Evolutionary conservation across 2,797 vertebrate species (phyloP).

Genomic region (Mormyrops attenuatus): DNA sequence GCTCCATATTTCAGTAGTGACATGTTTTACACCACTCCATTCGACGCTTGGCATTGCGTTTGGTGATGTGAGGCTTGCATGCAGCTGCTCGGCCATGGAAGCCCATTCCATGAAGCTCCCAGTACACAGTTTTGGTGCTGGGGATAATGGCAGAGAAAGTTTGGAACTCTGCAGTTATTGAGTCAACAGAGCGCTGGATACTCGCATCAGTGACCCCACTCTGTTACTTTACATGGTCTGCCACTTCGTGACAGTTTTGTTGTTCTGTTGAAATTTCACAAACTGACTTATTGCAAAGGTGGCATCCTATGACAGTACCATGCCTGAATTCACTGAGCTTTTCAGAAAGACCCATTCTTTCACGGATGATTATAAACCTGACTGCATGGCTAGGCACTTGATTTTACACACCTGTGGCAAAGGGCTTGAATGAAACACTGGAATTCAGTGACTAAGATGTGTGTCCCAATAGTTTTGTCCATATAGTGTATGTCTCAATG

Average conservation of each 20-base stretch:
- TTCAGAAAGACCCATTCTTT: neutral
- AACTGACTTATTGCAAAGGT: neutral
- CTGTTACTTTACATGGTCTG: neutral
- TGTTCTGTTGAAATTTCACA: neutral
- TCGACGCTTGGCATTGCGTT: neutral
- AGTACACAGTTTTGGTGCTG: neutral
- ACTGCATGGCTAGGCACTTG: neutral
- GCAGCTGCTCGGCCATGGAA: neutral
- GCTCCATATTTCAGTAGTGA: neutral
- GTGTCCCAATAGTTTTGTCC: neutral
- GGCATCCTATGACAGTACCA: neutral
- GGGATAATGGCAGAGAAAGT: neutral
- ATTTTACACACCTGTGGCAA: neutral
- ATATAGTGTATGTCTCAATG: neutral
- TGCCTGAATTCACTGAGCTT: neutral
- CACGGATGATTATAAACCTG: neutral
- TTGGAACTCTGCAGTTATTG: too few relatives aligned
- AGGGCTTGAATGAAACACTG: neutral
- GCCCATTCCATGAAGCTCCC: neutral
- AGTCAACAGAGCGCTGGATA: neutral
- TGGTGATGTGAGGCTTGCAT: neutral
- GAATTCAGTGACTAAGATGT: neutral
- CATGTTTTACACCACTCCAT: neutral
- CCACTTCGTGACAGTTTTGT: neutral
- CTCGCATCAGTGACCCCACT: neutral